Conservation (phyloP, 2,113 vertebrate species). For the Pelusios castaneus region DNA sequence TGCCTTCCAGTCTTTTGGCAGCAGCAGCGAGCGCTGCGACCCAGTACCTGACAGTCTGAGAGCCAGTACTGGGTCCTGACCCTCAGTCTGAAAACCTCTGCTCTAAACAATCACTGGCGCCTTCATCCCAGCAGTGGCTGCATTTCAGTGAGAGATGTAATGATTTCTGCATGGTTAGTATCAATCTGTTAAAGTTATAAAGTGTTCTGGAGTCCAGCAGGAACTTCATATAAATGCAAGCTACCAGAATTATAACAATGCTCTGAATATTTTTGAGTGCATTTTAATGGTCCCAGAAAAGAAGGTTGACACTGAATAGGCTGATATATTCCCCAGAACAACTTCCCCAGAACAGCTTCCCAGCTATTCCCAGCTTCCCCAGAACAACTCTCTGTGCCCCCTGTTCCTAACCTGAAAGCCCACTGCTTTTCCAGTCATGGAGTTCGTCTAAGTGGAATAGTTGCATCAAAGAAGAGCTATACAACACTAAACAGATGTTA, state of each 20-base stretch:
- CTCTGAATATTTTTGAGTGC: too few relatives aligned
- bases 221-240: rapidly evolving
- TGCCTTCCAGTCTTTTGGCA: too few relatives aligned
- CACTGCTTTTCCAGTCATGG: not conserved
- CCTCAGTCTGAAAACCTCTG: too few relatives aligned
- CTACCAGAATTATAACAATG: rapidly evolving
- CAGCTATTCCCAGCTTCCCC: too few relatives aligned
- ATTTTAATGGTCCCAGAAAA: not conserved
- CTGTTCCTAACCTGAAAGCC: not conserved
- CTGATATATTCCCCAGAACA: not conserved
- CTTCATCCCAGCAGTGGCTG: not conserved
- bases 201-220: not conserved
- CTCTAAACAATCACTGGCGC: not conserved
- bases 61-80: too few relatives aligned
- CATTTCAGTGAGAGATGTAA: not conserved
- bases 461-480: not conserved
- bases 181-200: too few relatives aligned
- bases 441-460: not conserved
- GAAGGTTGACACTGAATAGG: not conserved
- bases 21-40: too few relatives aligned
- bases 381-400: not conserved
- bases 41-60: too few relatives aligned
- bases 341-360: too few relatives aligned
- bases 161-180: too few relatives aligned
- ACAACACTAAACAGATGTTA: rapidly evolving